Base-by-base conservation (phyloP, 2,113 vertebrate genomes). In the Thermophis baileyi region DNA sequence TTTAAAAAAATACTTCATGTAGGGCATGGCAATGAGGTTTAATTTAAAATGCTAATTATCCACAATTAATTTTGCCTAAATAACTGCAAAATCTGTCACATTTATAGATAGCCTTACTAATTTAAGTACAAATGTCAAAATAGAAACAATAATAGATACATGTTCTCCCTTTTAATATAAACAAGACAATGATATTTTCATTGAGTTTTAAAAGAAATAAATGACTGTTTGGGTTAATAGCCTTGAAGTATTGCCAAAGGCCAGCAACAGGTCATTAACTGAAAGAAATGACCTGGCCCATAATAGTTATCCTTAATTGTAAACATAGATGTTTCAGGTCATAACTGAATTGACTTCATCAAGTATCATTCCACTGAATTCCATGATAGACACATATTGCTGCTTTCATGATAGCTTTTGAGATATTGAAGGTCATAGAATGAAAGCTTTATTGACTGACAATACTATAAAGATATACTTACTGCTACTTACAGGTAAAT, bases 151-250 rank as follows among this genome's bases (percentile, higher is more conserved):
- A 24, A 44, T 69, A 24, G 54, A 74, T 12, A 96, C 91, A 96
- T 97, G 25, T 25, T 30, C 47, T 87, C 47, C 94, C 95, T 90
- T 95, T 96, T 81, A 93, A 96, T 57, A 9, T 18, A 54, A 54
- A 4, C 47, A 88, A 91, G 92, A 85, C 57, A 30, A 90, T 93
- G 53, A 91, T 91, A 88, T 85, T 96, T 94, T 95, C 93, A 89
- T 91, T 90, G 96, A 94, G 89, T 94, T 90, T 97, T 95, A 97
- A 92, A 94, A 94, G 93, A 96, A 96, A 96, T 96, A 96, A 97
- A 96, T 97, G 95, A 91, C 94, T 85, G 93, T 92, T 88, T 55
- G 53, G 86, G 94, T 95, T 97, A 97, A 95, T 95, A 96, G 95
- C 94, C 95, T 95, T 88, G 3, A 94, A 94, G 96, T 94, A 92